Evolutionary conservation across 1,140 invertebrate genomes (phyloP), one percentile per base, ranked within the genome.

Genomic region (Macrobrachium rosenbergii): DNA sequence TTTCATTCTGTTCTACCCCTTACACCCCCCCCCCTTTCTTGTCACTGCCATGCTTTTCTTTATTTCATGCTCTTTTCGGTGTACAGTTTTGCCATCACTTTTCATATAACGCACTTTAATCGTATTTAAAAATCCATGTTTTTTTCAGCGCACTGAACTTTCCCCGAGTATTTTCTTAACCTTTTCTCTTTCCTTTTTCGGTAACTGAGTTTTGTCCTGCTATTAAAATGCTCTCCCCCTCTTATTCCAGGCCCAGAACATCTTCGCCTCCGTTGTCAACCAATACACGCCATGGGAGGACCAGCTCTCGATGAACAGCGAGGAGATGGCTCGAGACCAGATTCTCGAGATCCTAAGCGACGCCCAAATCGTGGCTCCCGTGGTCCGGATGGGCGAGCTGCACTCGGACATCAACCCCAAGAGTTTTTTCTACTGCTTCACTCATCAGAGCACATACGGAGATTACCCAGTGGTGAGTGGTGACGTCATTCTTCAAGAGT

Each of bases 391-490:
- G 2, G 97, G 96, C 0, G 96, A 98, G 91, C 94, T 97, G 73
- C 98, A 99, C 92, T 97, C 98, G 23, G 76, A 88, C 28, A 75
- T 90, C 63, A 90, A 90, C 83, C 43, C 80, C 60, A 88, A 90
- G 88, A 98, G 97, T 59, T 98, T 96, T 92, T 93, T 98, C 75
- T 98, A 98, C 91, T 96, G 98, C n/a, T 98, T 98, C 92, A 96
- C 97, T 92, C 98, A 99, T 92, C 97, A 98, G 91, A 97, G 96
- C 0, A 96, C 97, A 91, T 95, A 95, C 89, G 96, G 97, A 60
- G 96, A 98, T 91, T 97, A 96, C 92, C 96, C 95, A 28, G 96
- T 96, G 94, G 96, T 97, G 93, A 94, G 93, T 85, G 59, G 28
- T 23, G 52, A 17, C 8, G 11, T 52, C 12, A 10, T 52, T 52